Evolutionary conservation across 2,113 vertebrate genomes (phyloP).

Genomic region (Ochotona princeps): DNA sequence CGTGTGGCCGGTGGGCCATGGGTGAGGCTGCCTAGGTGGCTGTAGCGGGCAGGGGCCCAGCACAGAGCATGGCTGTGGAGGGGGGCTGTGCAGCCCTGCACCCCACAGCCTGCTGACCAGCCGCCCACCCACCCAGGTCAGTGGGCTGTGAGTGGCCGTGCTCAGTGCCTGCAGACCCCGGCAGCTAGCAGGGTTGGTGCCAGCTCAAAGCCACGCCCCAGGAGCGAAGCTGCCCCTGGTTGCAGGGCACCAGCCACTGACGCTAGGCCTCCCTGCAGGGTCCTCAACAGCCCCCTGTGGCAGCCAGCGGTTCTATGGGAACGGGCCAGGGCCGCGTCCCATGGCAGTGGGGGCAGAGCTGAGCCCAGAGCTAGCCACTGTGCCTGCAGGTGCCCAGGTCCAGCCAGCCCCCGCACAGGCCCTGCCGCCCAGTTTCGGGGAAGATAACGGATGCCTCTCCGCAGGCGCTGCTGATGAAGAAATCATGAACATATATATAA

Average conservation of each 20-base stretch:
- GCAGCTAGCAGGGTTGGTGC: fast-evolving
- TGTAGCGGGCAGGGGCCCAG: background rate
- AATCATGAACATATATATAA: background rate
- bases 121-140: background rate
- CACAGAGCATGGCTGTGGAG: background rate
- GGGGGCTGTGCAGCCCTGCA: fast-evolving
- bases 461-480: fast-evolving
- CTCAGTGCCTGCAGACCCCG: fast-evolving
- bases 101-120: fast-evolving
- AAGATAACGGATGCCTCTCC: too few species aligned
- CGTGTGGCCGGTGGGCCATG: background rate
- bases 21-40: background rate
- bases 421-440: background rate
- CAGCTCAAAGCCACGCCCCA: fast-evolving
- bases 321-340: background rate
- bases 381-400: too few species aligned
- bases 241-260: fast-evolving
- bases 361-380: too few species aligned
- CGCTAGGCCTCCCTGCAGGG: background rate
- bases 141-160: fast-evolving
- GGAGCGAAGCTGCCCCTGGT: background rate
- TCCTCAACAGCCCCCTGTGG: background rate
- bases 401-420: too few species aligned
- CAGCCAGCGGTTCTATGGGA: too few species aligned
- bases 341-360: background rate